Base-by-base conservation (phyloP, 2,797 vertebrate species). In the Gobio occitaniae region DNA sequence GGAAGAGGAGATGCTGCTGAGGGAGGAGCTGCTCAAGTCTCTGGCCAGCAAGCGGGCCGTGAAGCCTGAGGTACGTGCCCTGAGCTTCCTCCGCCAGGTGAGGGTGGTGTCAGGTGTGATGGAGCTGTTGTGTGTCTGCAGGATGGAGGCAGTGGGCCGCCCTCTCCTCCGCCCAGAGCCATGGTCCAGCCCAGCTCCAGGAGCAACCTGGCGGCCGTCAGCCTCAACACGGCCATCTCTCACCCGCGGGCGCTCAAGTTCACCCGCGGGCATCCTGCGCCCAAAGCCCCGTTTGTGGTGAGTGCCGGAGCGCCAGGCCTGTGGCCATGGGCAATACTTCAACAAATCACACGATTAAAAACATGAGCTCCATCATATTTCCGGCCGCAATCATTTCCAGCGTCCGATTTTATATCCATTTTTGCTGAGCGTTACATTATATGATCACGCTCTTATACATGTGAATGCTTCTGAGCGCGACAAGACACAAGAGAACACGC, bases 1-100 rank as follows among this genome's bases (percentile, higher is more conserved):
- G 82, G 98, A 99, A 79, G 98, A 99, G 92, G 98, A 99, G 94
- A 99, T 99, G 98, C 95, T 99, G 65, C 94, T 99, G 48, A 92
- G 98, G 88, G 98, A 99, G 92, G 98, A 99, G 3, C 95, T 99
- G 17, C 96, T 99, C 4, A 99, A 98, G 92, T 98, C 98, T 32
- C 93, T 99, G 93, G 97, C 95, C 61, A 97, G 90, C 92, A 99
- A 98, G 90, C 95, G 97, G 87, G 95, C 96, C 86, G 90, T 92
- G n/a, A 90, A 50, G 65, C 8, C 71, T 3, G 89, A 90, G 84
- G 89, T 90, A 41, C 38, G 38, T 6, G 38, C 6, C 38, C 6
- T 21, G 6, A 5, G 13, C 16, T 50, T 50, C 50, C 16, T 0
- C 5, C 2, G 16, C 6, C 15, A 17, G 50, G 50, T 17, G 50